Base-by-base conservation (phyloP, 2,797 vertebrate genomes). In the Phalanger gymnotis region DNA sequence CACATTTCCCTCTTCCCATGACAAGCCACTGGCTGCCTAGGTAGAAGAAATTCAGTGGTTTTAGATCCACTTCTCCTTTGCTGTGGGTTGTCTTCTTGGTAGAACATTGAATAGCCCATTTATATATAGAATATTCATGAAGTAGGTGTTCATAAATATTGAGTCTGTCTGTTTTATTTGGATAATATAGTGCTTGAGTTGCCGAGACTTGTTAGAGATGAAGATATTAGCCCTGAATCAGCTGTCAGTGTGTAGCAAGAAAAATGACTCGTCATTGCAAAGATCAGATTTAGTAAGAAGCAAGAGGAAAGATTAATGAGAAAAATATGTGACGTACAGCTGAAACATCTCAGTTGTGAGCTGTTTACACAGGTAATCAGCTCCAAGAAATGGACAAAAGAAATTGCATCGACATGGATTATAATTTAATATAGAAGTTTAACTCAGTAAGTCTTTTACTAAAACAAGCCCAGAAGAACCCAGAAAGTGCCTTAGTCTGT, bases 101-200 rank as follows among this genome's bases (percentile, higher is more conserved):
- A 56, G 40, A 90, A n/a, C 90, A 13, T 81, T 58, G 58, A 3
- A 28, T 92, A 73, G 6, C 22, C 89, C 94, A 97, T 97, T 98
- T 95, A 89, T 90, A 30, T 31, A 95, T 81, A 96, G 52, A 96
- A 93, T 34, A 73, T 96, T 96, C 61, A 81, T 16, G 28, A 95
- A 57, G 94, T 90, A 96, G 40, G 31, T 96, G 93, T 96, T 96
- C n/a, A 47, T 95, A 96, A 81, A 91, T 31, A 91, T 90, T 95
- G 92, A 93, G 56, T 91, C 53, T 91, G 4, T 91, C 16, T 95
- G 61, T 92, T 95, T 95, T 90, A 93, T 90, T 56, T 96, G 54
- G n/a, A 93, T 56, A 90, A 11, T 2, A 94, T 89, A 13, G 22
- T 94, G 9, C 73, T 47, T 81, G 40, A 27, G 22, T 25, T 47